Evolutionary conservation across 2,113 vertebrate species (phyloP), one percentile per base, ranked within the genome.

Genomic region (Sapajus apella): DNA sequence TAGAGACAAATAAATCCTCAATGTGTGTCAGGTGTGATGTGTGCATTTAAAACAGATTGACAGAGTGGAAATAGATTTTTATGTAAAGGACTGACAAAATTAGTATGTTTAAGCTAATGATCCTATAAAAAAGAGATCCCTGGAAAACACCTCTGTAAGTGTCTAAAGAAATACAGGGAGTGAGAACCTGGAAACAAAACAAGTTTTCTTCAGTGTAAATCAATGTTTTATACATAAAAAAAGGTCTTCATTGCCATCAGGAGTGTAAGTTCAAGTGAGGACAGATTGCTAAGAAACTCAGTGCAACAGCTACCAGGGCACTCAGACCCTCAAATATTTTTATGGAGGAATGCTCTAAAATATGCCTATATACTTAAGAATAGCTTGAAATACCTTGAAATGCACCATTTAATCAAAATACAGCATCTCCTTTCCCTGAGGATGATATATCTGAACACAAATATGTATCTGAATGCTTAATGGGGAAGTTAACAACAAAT

Each of bases 1-100:
- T 98, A 99, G 97, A 98, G 97, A 98, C 95, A 98, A 97, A 98
- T 98, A 98, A 99, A 98, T 83, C 98, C 98, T 98, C 98, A 98
- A 98, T 98, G 96, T 97, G 96, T 98, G 98, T 98, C 98, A 98
- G 97, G 91, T 97, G 85, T 96, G 97, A 98, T 95, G 95, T 96
- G 96, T 88, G 87, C 96, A 90, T 93, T 95, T 97, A 92, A 92
- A 96, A 97, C 18, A 95, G 75, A 87, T 83, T 89, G 87, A 95
- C 68, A 97, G 84, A 96, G 81, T 95, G 93, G 52, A 95, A 90
- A 96, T 89, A 96, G 92, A 97, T 98, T 98, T 98, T 97, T 97
- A 97, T 97, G 96, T 86, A 89, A 79, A 86, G 40, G 81, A 91
- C 73, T 85, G 83, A 87, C 66, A 83, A 87, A 84, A 93, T 96